Percentiles rank a stretch among this genome's conserved stretches.
phyloP scores from a whole-genome alignment of 2,888 invertebrate genomes.

The Lasioglossum zephyrum region DNA sequence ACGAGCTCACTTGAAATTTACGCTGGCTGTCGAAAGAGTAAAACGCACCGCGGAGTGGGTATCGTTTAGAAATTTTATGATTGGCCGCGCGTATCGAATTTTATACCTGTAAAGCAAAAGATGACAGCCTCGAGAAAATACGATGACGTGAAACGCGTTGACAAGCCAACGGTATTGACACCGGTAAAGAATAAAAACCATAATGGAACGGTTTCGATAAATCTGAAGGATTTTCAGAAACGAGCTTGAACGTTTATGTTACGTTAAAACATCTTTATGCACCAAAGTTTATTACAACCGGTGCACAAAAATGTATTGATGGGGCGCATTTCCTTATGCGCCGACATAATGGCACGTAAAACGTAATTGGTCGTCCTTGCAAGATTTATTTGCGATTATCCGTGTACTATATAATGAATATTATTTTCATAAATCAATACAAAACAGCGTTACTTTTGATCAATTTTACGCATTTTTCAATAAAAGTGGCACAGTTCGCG shows the following conservation, averaged over 20 bases:
- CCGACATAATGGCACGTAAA: neutral
- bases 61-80: constrained; percentile 4
- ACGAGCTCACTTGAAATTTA: constrained; percentile 14
- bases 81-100: neutral
- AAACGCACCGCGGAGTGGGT: neutral
- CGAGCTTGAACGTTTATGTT: neutral
- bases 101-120: neutral
- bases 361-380: neutral
- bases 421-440: neutral
- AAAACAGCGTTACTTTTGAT: neutral
- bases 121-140: neutral
- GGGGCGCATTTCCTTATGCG: neutral
- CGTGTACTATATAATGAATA: neutral
- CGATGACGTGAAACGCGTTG: neutral
- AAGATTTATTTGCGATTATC: neutral
- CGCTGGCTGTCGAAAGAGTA: neutral
- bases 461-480: neutral
- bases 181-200: neutral
- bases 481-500: neutral
- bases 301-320: neutral
- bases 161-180: neutral
- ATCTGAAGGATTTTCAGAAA: neutral
- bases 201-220: neutral
- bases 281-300: neutral
- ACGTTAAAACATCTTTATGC: neutral